Percentiles rank a stretch among this genome's conserved stretches.
phyloP scores from a whole-genome alignment of 2,113 vertebrate species.

The Rhea pennata region DNA sequence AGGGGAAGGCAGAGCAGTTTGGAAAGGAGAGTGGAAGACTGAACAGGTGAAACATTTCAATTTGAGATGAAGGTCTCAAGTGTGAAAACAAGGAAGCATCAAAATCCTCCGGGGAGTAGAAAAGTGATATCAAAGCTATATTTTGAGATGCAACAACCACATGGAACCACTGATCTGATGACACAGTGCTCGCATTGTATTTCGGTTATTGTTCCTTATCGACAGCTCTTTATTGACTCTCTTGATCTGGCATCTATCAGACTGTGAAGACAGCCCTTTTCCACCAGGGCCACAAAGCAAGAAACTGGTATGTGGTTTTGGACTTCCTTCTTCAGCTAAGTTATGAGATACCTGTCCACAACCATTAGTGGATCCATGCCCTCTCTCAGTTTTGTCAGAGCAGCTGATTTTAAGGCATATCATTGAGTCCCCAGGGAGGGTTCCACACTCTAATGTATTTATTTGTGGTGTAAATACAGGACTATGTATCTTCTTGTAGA shows the following conservation, averaged over 20 bases:
- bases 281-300: too few relatives aligned
- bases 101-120: too few relatives aligned
- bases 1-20: background rate
- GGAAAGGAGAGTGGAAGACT: background rate
- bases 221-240: background rate
- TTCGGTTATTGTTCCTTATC: background rate
- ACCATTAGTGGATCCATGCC: background rate
- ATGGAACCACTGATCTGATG: background rate
- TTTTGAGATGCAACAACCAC: background rate
- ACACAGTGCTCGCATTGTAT: background rate
- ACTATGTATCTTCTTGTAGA: background rate
- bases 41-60: background rate
- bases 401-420: background rate
- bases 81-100: background rate
- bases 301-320: too few relatives aligned
- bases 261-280: too few relatives aligned
- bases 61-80: background rate
- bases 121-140: background rate
- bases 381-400: background rate
- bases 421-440: background rate
- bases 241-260: too few relatives aligned
- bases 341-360: background rate
- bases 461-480: background rate
- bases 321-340: too few relatives aligned
- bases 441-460: background rate